phyloP scores from a whole-genome alignment of 2,797 vertebrate species.

The Antrozous pallidus region DNA sequence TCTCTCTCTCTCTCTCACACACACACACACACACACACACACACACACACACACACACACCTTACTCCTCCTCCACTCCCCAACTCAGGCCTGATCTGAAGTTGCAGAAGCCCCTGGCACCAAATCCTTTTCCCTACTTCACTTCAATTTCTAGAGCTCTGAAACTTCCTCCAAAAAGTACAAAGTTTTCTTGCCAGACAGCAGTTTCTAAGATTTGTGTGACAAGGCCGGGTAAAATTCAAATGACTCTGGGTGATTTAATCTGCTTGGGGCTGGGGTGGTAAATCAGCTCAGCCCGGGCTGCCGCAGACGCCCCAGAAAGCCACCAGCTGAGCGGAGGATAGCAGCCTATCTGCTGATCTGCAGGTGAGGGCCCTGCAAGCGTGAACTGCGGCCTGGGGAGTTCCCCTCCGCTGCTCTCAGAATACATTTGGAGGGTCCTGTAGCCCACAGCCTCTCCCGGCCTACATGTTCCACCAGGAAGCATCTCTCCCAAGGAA shows the following conservation, averaged over 20 bases:
- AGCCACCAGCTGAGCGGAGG: slow-evolving; percentile 68
- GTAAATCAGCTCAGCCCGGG: slow-evolving; percentile 83
- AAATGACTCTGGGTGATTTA: slow-evolving; percentile 85
- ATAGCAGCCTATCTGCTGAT: slow-evolving; percentile 79
- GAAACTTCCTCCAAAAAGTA: slow-evolving; percentile 72
- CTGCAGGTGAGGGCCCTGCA: slow-evolving; percentile 79
- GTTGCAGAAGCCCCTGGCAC: neutral
- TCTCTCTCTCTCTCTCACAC: too few relatives aligned
- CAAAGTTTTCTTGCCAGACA: slow-evolving; percentile 81
- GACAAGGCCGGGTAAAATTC: slow-evolving; percentile 85
- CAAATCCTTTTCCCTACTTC: slow-evolving; percentile 46
- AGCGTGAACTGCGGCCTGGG: slow-evolving; percentile 63
- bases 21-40: neutral
- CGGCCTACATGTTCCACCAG: slow-evolving; percentile 59
- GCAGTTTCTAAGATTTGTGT: slow-evolving; percentile 84
- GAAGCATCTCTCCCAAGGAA: neutral
- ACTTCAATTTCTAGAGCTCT: slow-evolving; percentile 68
- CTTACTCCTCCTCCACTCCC: neutral
- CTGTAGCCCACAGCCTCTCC: slow-evolving; percentile 7
- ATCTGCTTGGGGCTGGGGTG: slow-evolving; percentile 82
- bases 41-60: neutral
- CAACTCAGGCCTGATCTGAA: neutral
- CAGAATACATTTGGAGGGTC: slow-evolving; percentile 70
- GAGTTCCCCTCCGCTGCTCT: slow-evolving; percentile 65
- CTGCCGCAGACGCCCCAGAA: slow-evolving; percentile 80